Percentiles rank a stretch among this genome's conserved stretches.
Evolutionary conservation across 2,113 vertebrate genomes (phyloP).

Genomic region (Macaca mulatta): DNA sequence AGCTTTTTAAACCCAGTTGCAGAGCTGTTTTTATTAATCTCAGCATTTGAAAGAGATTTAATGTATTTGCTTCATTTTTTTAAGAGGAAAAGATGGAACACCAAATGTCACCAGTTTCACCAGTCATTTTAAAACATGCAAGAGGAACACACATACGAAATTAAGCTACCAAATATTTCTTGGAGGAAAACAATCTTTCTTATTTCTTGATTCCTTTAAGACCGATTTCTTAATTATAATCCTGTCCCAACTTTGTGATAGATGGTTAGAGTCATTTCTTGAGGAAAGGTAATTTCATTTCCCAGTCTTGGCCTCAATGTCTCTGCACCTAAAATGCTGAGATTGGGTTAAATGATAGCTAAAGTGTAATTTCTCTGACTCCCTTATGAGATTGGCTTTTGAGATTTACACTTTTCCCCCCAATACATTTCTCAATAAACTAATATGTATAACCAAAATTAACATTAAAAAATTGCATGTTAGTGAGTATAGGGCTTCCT

Average conservation of each 20-base stretch:
- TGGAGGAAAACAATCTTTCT: neutral
- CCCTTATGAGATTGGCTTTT: neutral
- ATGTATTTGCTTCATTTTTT: neutral
- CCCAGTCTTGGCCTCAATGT: neutral
- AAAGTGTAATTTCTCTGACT: neutral
- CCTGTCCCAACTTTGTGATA: neutral
- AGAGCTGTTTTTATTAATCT: neutral
- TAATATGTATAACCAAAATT: neutral
- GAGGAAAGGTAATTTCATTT: neutral
- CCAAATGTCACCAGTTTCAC: neutral
- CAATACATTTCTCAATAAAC: neutral
- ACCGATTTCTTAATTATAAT: neutral
- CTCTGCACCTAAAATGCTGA: neutral
- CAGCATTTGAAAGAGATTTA: neutral
- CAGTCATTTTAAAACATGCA: neutral
- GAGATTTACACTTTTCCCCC: neutral
- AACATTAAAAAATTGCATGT: neutral
- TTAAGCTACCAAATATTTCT: neutral
- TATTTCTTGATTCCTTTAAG: constrained; percentile 16
- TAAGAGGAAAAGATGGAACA: neutral
- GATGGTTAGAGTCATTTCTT: neutral
- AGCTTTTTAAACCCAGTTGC: neutral
- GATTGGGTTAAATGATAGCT: neutral
- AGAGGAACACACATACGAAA: neutral
- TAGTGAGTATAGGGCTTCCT: neutral